Base-by-base conservation (phyloP, 2,113 vertebrate species). In the Perccottus glenii region DNA sequence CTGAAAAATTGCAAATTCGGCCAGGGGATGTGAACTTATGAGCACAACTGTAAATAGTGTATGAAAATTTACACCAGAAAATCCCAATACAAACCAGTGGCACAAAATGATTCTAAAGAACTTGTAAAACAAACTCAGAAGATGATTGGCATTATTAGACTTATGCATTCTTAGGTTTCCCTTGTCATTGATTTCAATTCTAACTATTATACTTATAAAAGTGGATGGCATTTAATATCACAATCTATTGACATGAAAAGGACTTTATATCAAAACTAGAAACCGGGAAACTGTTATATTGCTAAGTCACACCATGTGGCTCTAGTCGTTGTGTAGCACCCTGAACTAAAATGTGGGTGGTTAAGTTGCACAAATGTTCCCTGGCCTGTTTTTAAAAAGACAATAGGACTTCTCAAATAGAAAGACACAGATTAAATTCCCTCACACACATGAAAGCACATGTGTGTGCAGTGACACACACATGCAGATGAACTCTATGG, bases 361-460 rank as follows among this genome's bases (percentile, higher is more conserved):
- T 55, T 33, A 64, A 32, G 45, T 63, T 61, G 12, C 43, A 67
- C 72, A 71, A 70, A 16, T 60, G 53, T 56, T 62, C 43, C 53
- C 64, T 87, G 75, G 49, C 35, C 71, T 70, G 49, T 74, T 64
- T 55, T 68, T 1, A 51, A 64, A 40, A 60, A 48, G 59, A 83
- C 72, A 65, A 51, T 59, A 6, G 78, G 49, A 62, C 35, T 66
- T 60, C 12, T 67, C 43, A 52, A 36, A 48, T 70, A 67, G 44
- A 59, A 66, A 40, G 44, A 64, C 32, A 63, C 10, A 84, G n/a
- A 19, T 43, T 38, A 16, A 69, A 63, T 44, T 47, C 3, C 6
- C 69, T 64, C 43, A 15, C 65, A 56, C 49, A 70, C 70, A 69
- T 1, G 66, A 1, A 70, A 45, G 60, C 77, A 60, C 53, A 63